Conservation (phyloP, 2,113 vertebrate species). For the Paraplagusia blochii region DNA sequence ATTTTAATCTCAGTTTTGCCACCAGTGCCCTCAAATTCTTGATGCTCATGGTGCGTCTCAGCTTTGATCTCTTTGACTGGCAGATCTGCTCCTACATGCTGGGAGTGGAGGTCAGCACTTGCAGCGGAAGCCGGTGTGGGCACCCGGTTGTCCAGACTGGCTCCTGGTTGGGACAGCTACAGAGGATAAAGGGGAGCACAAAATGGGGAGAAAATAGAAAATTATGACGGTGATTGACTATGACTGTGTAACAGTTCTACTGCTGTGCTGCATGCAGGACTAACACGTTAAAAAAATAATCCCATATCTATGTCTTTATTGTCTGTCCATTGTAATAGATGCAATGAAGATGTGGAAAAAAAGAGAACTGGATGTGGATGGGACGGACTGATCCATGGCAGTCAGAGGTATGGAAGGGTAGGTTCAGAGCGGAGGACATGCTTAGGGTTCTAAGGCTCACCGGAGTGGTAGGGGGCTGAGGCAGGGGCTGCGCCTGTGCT, state of each 20-base stretch:
- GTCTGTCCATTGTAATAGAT: conserved; percentile 40
- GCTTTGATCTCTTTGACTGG: conserved; percentile 81
- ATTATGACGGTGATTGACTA: too few relatives aligned
- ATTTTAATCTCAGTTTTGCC: conserved; percentile 84
- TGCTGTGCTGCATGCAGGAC: conserved; percentile 41
- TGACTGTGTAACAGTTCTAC: not conserved
- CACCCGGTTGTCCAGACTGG: conserved; percentile 89
- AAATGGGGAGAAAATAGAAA: not conserved
- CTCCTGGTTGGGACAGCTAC: conserved; percentile 87
- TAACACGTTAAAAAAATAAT: conserved; percentile 26
- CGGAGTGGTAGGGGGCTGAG: conserved; percentile 89
- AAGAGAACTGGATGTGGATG: conserved; percentile 43
- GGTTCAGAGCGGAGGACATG: conserved; percentile 53
- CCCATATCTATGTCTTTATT: conserved; percentile 15
- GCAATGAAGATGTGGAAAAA: conserved; percentile 48
- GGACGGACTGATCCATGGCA: conserved; percentile 45
- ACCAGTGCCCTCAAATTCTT: conserved; percentile 78
- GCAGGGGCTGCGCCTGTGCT: conserved; percentile 73
- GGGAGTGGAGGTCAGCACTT: conserved; percentile 82
- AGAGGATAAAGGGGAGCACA: not conserved
- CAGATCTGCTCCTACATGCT: conserved; percentile 84
- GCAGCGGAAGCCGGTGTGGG: conserved; percentile 90
- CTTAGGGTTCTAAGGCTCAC: conserved; percentile 79
- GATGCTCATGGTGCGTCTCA: conserved; percentile 80
- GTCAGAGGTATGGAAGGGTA: conserved; percentile 63